Conservation (phyloP, 2,888 invertebrate species). For the Drosophila mayaguana region DNA sequence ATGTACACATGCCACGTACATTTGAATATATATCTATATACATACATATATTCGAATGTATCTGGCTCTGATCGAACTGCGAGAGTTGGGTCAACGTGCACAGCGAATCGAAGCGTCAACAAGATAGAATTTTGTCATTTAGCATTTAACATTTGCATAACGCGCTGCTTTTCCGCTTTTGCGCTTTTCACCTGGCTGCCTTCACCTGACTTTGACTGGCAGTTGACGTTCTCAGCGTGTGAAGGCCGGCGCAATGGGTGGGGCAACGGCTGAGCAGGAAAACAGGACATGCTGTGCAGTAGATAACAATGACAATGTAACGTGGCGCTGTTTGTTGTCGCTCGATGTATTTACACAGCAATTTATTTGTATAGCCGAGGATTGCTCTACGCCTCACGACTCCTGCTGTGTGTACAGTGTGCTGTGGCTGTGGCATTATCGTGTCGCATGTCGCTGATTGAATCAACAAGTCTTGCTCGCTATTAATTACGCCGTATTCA, state of each 20-base stretch:
- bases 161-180: conserved; percentile 62
- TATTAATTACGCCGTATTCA: conserved; percentile 45
- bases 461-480: conserved; percentile 65
- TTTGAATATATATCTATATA: neutral
- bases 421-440: conserved; percentile 51
- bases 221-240: conserved; percentile 50
- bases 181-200: conserved; percentile 66
- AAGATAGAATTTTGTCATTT: conserved; percentile 61
- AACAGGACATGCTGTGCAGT: conserved; percentile 44
- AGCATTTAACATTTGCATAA: conserved; percentile 67
- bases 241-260: neutral
- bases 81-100: conserved; percentile 31
- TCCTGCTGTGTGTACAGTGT: conserved; percentile 21
- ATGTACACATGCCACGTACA: neutral
- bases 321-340: conserved; percentile 37
- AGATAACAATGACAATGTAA: conserved; percentile 69
- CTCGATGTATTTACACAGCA: conserved; percentile 63
- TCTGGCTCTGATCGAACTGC: conserved; percentile 7
- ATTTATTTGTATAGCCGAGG: conserved; percentile 60
- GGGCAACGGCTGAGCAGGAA: neutral
- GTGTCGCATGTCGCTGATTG: conserved; percentile 38
- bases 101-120: conserved; percentile 58
- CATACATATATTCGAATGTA: neutral
- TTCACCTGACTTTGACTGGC: conserved; percentile 52
- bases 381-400: conserved; percentile 9